Base-by-base conservation (phyloP, 2,797 vertebrate genomes). In the Diplodus puntazzo region DNA sequence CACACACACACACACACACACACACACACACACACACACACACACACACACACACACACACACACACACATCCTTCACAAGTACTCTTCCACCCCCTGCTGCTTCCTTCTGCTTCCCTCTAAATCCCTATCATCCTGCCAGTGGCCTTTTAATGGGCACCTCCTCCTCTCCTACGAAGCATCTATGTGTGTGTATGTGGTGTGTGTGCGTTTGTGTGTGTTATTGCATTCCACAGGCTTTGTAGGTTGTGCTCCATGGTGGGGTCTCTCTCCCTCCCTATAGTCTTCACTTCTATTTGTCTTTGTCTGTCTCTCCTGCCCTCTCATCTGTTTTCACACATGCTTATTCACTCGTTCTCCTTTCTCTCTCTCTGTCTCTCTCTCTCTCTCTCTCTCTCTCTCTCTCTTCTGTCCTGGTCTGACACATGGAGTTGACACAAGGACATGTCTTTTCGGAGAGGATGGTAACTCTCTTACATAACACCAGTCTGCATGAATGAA, bases 391-490 rank as follows among this genome's bases (percentile, higher is more conserved):
- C 23, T 20, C 23, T n/a, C 34, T 64, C 42, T 34, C 14, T n/a
- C n/a, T 25, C 39, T 50, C 45, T 64, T 49, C 53, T 77, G 68
- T 78, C 75, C 87, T 60, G 34, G 16, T 50, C 11, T 80, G 77
- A 83, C 67, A 20, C 69, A 46, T 23, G 57, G 63, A 79, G 88
- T 88, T 90, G 83, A 89, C 3, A 18, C 77, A n/a, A 85, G 90
- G 90, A 89, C 84, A 74, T 62, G 84, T 86, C 78, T 85, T 67
- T 69, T 48, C n/a, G 59, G 48, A 73, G 82, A 67, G 61, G 67
- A 75, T 79, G 77, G 64, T 74, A 85, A 85, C 72, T 68, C 80
- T 69, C 72, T 94, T 93, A 90, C 81, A 66, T 89, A 93, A 94
- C 86, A 43, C 7, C 74, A n/a, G 77, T 84, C 79, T 88, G 83